Base-by-base conservation (phyloP, 2,888 invertebrate species). In the Epirrita christyi region DNA sequence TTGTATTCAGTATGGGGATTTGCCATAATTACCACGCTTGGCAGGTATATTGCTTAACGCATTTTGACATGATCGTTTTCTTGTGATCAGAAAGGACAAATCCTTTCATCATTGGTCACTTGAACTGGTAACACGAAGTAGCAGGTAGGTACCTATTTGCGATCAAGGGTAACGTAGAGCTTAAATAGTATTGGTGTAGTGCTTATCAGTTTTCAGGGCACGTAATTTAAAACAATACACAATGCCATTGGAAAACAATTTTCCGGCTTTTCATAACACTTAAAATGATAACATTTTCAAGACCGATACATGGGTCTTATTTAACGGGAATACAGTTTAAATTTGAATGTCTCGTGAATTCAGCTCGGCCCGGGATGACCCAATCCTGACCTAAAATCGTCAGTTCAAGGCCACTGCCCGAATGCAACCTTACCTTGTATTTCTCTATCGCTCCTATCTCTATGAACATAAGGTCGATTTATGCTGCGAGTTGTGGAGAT, bases 351-450 rank as follows among this genome's bases (percentile, higher is more conserved):
- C 28, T 28, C 2, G 9, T 14, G 38, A 14, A 14, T 14, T 5
- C 6, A 4, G 38, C 21, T 21, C 13, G 40, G 50, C 49, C 63
- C 54, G 60, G 64, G 68, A 66, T 63, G 74, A 68, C 73, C 73
- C 61, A 57, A 60, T 62, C 68, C 65, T 75, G 76, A 76, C 76
- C 76, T 68, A 73, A 71, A 71, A 71, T 66, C 57, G 62, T 40
- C 66, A 73, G 74, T 75, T 76, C 74, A 76, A 72, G 75, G 76
- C 21, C 64, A 59, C 52, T 57, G 56, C 47, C 63, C 63, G 59
- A 66, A 68, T 67, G 69, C 70, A 67, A 59, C 59, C 64, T 61
- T 52, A 38, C 42, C 52, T 61, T 61, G 62, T 59, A 50, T 11
- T 46, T 32, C 11, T 40, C 27, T 43, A 28, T 44, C 37, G 51